Percentiles rank a stretch among this genome's conserved stretches.
Conservation (phyloP, 1,140 invertebrate species). For the Aphis gossypii region DNA sequence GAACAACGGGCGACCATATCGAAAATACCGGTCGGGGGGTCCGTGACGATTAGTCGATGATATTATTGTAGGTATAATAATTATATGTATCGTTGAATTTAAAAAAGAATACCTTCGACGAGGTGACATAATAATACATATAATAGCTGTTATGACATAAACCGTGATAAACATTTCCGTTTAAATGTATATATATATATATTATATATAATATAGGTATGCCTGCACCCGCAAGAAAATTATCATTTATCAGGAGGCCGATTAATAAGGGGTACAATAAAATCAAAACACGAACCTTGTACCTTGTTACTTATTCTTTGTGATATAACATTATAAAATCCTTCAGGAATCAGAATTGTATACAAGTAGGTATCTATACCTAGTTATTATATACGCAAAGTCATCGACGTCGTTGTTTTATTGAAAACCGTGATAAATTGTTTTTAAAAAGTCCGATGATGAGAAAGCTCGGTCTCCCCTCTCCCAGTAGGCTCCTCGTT, state of each 20-base stretch:
- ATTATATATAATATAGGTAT: no score
- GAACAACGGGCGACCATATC: not conserved
- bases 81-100: not conserved
- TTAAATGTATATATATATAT: no score
- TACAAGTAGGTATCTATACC: not conserved
- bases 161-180: not conserved
- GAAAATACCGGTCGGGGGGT: not conserved
- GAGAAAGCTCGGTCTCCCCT: no score
- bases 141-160: not conserved
- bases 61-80: not conserved
- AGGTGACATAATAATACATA: not conserved
- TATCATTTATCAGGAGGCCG: not conserved
- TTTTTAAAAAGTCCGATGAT: not conserved
- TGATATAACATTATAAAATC: not conserved
- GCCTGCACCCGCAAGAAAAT: not conserved
- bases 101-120: not conserved
- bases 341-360: not conserved
- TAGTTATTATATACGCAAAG: not conserved
- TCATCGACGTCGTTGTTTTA: not conserved
- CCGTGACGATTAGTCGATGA: not conserved
- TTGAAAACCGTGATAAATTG: not conserved
- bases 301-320: not conserved
- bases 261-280: not conserved
- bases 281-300: not conserved
- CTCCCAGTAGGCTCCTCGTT: no score